phyloP scores from a whole-genome alignment of 1,140 invertebrate genomes.

The Zaprionus kolodkinae region DNA sequence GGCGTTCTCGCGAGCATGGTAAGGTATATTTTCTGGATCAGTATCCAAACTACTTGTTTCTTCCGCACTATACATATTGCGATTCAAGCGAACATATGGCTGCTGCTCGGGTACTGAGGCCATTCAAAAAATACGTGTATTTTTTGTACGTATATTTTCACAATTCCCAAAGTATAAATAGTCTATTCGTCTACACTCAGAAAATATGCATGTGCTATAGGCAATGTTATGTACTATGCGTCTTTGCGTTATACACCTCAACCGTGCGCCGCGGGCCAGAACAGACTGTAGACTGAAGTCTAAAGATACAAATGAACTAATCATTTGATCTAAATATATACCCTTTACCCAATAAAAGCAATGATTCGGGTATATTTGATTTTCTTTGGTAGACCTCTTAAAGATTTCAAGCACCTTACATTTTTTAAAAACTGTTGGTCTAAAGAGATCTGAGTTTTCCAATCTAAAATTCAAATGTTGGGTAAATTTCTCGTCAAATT shows the following conservation, averaged over 20 bases:
- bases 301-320: slow-evolving; percentile 5
- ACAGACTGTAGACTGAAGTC: slow-evolving; percentile 32
- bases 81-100: slow-evolving; percentile 29
- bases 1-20: slow-evolving; percentile 90
- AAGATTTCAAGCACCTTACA: no score
- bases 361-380: neutral
- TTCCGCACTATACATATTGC: slow-evolving; percentile 12
- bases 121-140: slow-evolving; percentile 27
- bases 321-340: slow-evolving; percentile 9
- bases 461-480: no score
- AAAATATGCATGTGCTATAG: slow-evolving; percentile 3
- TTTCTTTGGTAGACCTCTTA: neutral
- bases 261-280: slow-evolving; percentile 24
- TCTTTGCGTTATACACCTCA: neutral
- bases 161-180: slow-evolving; percentile 25
- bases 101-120: slow-evolving; percentile 17
- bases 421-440: no score
- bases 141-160: slow-evolving; percentile 35
- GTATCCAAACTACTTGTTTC: slow-evolving; percentile 4
- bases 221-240: neutral
- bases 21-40: slow-evolving; percentile 86
- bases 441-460: no score
- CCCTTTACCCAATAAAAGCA: neutral
- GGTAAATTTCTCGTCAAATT: no score
- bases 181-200: slow-evolving; percentile 4